phyloP scores from a whole-genome alignment of 2,888 invertebrate genomes.

The Chymomyza amoena region DNA sequence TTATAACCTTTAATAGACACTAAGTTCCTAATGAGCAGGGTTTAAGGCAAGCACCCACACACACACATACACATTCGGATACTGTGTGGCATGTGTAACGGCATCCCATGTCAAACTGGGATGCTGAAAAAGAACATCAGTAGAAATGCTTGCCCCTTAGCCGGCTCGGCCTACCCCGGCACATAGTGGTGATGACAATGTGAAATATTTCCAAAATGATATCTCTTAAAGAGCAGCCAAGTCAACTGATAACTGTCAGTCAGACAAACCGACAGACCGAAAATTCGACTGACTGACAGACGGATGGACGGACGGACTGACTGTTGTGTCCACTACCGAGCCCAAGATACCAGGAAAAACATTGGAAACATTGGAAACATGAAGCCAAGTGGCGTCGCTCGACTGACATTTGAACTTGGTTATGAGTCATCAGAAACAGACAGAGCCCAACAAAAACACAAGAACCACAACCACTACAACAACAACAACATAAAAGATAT shows the following conservation, averaged over 20 bases:
- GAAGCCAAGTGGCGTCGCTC: slow-evolving; percentile 42
- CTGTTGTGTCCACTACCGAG: not conserved
- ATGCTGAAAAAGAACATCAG: slow-evolving; percentile 11
- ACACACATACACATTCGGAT: not conserved
- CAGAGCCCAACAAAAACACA: not conserved
- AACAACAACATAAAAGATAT: not conserved
- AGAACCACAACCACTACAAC: not conserved
- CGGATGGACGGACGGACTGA: not conserved
- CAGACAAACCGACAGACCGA: not conserved
- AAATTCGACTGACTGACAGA: slow-evolving; percentile 38
- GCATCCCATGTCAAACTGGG: slow-evolving; percentile 27
- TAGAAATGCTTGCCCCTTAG: slow-evolving; percentile 8
- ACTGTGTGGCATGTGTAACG: slow-evolving; percentile 24
- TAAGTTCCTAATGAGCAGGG: slow-evolving; percentile 15
- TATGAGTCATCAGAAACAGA: slow-evolving; percentile 57
- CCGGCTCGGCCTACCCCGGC: too few relatives aligned
- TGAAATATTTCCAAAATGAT: slow-evolving; percentile 38
- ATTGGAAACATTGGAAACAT: slow-evolving; percentile 42
- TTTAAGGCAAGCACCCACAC: not conserved
- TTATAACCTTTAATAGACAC: not conserved
- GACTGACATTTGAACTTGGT: slow-evolving; percentile 61
- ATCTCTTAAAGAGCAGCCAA: slow-evolving; percentile 31
- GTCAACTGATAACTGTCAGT: not conserved
- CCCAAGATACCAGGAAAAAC: slow-evolving; percentile 41
- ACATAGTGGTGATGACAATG: slow-evolving; percentile 46